Base-by-base conservation (phyloP, 2,797 vertebrate species). In the Aulostomus chinensis region DNA sequence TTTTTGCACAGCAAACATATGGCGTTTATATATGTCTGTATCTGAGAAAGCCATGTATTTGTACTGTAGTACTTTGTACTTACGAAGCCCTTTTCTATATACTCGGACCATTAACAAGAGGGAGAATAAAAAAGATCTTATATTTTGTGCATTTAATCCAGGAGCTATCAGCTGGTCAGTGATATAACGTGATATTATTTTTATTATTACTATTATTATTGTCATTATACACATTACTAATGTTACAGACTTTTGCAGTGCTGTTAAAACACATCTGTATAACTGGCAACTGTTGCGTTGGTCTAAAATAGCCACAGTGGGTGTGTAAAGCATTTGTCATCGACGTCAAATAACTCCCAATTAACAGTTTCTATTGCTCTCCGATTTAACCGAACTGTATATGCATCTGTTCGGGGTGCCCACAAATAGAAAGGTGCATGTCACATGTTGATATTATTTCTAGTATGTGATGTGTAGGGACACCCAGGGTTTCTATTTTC, bases 391-490 rank as follows among this genome's bases (percentile, higher is more conserved):
- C 56, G 31, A 20, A 32, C 55, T 24, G 16, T 38, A 36, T 49
- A 28, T 58, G 63, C 80, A 82, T 67, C 73, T 65, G 65, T 70
- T 58, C 45, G 17, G 20, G 12, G 30, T 26, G 6, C 32, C 43
- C 76, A 52, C 25, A 76, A 81, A 80, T 76, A 73, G 70, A 46
- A 29, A 25, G 9, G 31, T 33, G 33, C 22, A 22, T 51, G 43
- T 54, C 49, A 57, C 55, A 50, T 68, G 53, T 59, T 47, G 46
- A 55, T 73, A 57, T 76, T 43, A 73, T 68, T 66, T 66, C 31
- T 37, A 63, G 53, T 14, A 41, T 63, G 58, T 58, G 16, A 60
- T 48, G 38, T 52, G 38, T 13, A 21, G 53, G 38, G 52, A 38
- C 36, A 41, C 48, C 48, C 35, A 0, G 9, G 9, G n/a, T 22